Evolutionary conservation across 2,888 invertebrate genomes (phyloP).

Genomic region (Aquatica leii): DNA sequence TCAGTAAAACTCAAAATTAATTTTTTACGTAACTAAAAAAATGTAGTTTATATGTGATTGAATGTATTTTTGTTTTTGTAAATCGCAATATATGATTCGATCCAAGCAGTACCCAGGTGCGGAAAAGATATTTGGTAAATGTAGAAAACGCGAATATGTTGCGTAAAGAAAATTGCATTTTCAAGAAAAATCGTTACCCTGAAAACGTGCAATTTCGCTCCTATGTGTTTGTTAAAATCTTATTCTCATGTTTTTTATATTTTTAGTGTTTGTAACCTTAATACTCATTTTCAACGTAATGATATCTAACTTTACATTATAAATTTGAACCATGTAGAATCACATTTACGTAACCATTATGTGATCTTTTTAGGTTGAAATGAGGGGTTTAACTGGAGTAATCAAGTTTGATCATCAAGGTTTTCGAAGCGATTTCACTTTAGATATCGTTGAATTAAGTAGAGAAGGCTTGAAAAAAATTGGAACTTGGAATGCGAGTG

Average conservation of each 20-base stretch:
- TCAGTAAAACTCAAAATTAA: no score
- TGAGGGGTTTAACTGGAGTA: slow-evolving; percentile 90
- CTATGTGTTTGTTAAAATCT: slow-evolving; percentile 3
- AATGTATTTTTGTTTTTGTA: background rate
- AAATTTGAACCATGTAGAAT: background rate
- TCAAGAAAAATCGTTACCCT: slow-evolving; percentile 9
- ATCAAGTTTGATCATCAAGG: slow-evolving; percentile 96
- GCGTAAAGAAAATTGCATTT: slow-evolving; percentile 1
- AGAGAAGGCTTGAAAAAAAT: slow-evolving; percentile 85
- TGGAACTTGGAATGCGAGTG: slow-evolving; percentile 88
- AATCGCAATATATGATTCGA: background rate
- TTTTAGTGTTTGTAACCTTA: background rate
- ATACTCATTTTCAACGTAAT: background rate
- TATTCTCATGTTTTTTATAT: slow-evolving; percentile 3
- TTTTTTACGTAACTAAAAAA: no score
- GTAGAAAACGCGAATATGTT: slow-evolving; percentile 2
- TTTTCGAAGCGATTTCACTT: slow-evolving; percentile 87
- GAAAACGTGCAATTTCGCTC: background rate
- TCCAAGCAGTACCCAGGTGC: slow-evolving; percentile 3
- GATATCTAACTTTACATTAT: background rate
- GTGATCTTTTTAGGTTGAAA: slow-evolving; percentile 74
- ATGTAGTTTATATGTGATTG: no score
- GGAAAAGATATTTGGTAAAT: slow-evolving; percentile 1
- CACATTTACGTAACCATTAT: slow-evolving; percentile 2
- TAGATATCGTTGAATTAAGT: slow-evolving; percentile 91